Base-by-base conservation (phyloP, 2,888 invertebrate genomes). In the Eulithis prunata region DNA sequence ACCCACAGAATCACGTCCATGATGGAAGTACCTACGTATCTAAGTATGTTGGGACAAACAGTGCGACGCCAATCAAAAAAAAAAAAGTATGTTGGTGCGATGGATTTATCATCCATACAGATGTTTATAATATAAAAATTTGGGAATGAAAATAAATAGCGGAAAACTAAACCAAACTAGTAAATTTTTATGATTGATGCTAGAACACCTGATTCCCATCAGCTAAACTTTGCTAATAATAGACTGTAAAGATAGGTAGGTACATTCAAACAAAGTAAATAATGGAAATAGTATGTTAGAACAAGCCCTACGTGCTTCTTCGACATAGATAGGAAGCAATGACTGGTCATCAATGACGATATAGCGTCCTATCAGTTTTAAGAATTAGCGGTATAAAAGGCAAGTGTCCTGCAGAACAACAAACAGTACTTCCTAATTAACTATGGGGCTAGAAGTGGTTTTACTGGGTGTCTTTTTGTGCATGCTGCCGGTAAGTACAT, bases 401-500 rank as follows among this genome's bases (percentile, higher is more conserved):
- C 63, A 55, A 57, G 60, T 61, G 59, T 55, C 45, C 45, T 3
- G 62, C 46, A 54, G 64, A 55, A 58, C 53, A 59, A 47, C 11
- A 45, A 66, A 66, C 61, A 61, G 59, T 57, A 57, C 57, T 54
- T 68, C 64, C 28, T 57, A 72, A 84, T 74, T 58, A 73, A 84
- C 73, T 49, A 91, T 90, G 90, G 82, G 77, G 75, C 75, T 75
- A 75, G 64, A 68, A 71, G 71, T 72, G 66, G 74, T 78, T 53
- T 64, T 80, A 56, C 62, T 83, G 66, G 65, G 85, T 36, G 74
- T 79, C 63, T 78, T 75, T 62, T 58, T 85, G 64, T 76, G 82
- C 60, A 46, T 84, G n/a, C 68, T 85, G n/a, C 84, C 87, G 86
- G 90, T 91, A 78, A 82, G 77, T 38, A 2, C 46, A 21, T 59